Conservation (phyloP, 2,113 vertebrate genomes). For the Rana temporaria region DNA sequence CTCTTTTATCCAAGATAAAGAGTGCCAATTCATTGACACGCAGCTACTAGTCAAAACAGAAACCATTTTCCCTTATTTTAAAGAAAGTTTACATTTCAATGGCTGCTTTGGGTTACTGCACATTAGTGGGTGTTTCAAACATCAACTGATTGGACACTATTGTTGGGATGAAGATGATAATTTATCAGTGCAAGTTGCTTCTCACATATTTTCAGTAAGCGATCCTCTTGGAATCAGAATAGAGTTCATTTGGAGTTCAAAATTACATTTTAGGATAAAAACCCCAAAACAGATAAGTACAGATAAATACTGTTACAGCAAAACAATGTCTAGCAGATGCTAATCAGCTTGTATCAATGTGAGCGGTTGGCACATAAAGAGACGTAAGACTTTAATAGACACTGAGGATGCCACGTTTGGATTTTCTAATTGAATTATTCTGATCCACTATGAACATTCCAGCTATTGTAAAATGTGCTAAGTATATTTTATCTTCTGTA, state of each 20-base stretch:
- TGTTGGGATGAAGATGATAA: constrained; percentile 3
- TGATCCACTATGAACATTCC: constrained; percentile 28
- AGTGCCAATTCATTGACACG: too few species aligned
- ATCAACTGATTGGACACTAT: constrained; percentile 29
- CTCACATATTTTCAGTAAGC: constrained; percentile 28
- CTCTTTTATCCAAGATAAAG: too few species aligned
- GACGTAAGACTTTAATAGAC: constrained; percentile 38
- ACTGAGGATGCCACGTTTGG: constrained; percentile 31
- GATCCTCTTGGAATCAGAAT: constrained; percentile 16
- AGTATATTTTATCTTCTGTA: constrained; percentile 26
- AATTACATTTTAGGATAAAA: constrained; percentile 39
- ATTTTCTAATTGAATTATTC: constrained; percentile 40
- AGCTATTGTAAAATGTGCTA: constrained; percentile 27
- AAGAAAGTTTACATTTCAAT: too few species aligned
- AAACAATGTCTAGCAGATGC: constrained; percentile 42
- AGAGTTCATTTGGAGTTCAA: constrained; percentile 40
- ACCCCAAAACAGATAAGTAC: constrained; percentile 27
- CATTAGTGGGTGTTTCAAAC: constrained; percentile 4
- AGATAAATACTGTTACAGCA: constrained; percentile 38
- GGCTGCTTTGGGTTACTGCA: too few species aligned
- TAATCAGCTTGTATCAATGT: constrained; percentile 38
- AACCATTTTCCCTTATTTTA: too few species aligned
- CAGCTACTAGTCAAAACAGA: too few species aligned
- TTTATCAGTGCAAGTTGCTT: constrained; percentile 7
- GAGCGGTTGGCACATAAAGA: constrained; percentile 5